Evolutionary conservation across 2,888 invertebrate genomes (phyloP).

Genomic region (Eupithecia insigniata): DNA sequence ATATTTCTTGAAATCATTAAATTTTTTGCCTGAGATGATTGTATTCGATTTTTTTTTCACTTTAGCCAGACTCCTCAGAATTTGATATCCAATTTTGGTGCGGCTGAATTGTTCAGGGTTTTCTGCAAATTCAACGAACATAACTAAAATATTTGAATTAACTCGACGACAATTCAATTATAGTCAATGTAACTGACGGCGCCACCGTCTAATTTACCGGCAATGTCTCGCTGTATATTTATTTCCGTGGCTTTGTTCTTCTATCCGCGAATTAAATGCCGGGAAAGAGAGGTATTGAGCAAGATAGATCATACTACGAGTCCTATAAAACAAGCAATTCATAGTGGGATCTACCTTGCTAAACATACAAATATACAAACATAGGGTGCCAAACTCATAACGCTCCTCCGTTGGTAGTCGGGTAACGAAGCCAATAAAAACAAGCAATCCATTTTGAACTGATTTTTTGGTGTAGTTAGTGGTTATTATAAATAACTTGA

Average conservation of each 20-base stretch:
- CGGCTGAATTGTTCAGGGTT: not conserved
- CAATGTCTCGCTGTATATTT: conserved; percentile 68
- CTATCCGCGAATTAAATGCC: conserved; percentile 78
- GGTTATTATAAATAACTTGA: too few relatives aligned
- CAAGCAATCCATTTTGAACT: too few relatives aligned
- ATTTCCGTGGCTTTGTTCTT: conserved; percentile 80
- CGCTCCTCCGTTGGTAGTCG: too few relatives aligned
- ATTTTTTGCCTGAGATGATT: not conserved
- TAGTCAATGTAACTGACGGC: conserved; percentile 59
- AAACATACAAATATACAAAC: too few relatives aligned
- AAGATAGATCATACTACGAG: conserved; percentile 21
- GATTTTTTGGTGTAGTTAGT: too few relatives aligned
- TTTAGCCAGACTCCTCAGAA: not conserved
- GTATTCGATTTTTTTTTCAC: not conserved
- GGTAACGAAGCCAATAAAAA: too few relatives aligned
- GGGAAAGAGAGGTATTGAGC: conserved; percentile 47
- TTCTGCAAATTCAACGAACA: not conserved
- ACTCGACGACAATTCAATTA: conserved; percentile 46
- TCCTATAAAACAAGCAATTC: not conserved
- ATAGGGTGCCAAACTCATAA: too few relatives aligned
- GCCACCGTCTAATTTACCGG: conserved; percentile 63
- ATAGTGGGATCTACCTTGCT: too few relatives aligned
- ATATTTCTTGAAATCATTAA: too few relatives aligned
- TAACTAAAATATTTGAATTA: not conserved
- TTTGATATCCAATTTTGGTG: not conserved